These are phyloP conservation scores for Gymnoscelis rufifasciata DNA, from an alignment of 2,888 invertebrate species.

Conservation along the genomic window DNA sequence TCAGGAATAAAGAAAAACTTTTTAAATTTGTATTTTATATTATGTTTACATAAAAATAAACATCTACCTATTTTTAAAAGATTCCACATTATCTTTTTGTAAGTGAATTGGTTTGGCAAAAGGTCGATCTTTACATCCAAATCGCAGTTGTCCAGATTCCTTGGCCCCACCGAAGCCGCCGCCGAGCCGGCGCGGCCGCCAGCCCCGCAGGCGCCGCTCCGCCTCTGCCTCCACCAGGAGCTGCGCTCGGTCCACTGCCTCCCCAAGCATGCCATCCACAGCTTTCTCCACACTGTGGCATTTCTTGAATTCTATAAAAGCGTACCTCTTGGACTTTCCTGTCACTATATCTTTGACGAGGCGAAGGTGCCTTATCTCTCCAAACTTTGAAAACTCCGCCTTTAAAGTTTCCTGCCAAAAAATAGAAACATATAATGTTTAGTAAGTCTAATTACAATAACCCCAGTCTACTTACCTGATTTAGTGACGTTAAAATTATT, in stretches of 20 bases:
- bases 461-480: no score
- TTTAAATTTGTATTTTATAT: no score
- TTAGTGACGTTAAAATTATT: no score
- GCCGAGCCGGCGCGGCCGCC: constrained; percentile 91
- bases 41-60: not conserved
- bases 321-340: constrained; percentile 89
- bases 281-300: constrained; percentile 81
- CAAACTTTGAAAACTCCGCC: constrained; percentile 81
- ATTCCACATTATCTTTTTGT: constrained; percentile 20
- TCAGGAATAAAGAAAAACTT: not conserved
- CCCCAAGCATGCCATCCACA: constrained; percentile 78
- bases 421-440: constrained; percentile 1
- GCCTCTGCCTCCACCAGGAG: constrained; percentile 87
- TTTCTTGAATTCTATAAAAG: constrained; percentile 89
- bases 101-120: constrained; percentile 72
- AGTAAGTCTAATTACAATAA: no score
- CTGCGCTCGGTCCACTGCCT: constrained; percentile 82
- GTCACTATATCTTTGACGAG: constrained; percentile 90
- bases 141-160: constrained; percentile 91
- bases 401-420: constrained; percentile 71
- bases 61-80: constrained; percentile 7
- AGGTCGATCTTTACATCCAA: constrained; percentile 89
- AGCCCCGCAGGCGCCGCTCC: constrained; percentile 84
- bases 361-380: constrained; percentile 80
- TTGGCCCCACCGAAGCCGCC: constrained; percentile 93